Evolutionary conservation across 2,113 vertebrate genomes (phyloP).

Genomic region (Oriolus oriolus): DNA sequence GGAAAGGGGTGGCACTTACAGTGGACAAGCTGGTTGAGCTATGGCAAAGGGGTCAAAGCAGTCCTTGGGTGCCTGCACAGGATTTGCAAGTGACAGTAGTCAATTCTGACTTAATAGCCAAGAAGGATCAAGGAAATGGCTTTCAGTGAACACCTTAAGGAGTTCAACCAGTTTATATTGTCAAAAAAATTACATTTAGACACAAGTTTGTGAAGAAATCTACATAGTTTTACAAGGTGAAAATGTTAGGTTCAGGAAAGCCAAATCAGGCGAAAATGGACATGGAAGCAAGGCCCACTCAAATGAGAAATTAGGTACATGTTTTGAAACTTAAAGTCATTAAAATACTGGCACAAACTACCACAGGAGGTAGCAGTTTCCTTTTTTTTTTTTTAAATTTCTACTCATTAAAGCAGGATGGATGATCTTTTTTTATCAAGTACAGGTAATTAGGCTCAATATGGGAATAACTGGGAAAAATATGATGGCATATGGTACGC

Average conservation of each 20-base stretch:
- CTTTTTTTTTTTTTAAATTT: not conserved
- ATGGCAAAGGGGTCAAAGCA: not conserved
- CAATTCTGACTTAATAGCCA: not conserved
- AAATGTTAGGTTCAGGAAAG: not conserved
- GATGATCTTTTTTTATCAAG: constrained; percentile 39
- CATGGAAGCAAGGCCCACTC: not conserved
- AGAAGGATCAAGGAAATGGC: not conserved
- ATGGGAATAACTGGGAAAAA: constrained; percentile 4
- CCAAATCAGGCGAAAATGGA: not conserved
- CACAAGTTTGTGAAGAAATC: not conserved
- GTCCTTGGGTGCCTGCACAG: not conserved
- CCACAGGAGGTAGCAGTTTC: not conserved
- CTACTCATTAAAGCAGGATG: not conserved
- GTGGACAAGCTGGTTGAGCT: not conserved
- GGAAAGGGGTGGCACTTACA: not conserved
- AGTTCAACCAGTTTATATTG: not conserved
- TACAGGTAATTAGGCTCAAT: constrained; percentile 40
- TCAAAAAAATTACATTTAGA: not conserved
- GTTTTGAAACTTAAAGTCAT: not conserved
- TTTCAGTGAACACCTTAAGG: not conserved
- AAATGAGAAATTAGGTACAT: not conserved
- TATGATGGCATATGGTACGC: constrained; percentile 18
- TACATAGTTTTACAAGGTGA: not conserved
- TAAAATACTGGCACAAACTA: not conserved
- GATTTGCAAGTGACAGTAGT: not conserved